Percentiles rank a stretch among this genome's conserved stretches.
Evolutionary conservation across 2,797 vertebrate species (phyloP).

Genomic region (Hypotaenidia okinawae): DNA sequence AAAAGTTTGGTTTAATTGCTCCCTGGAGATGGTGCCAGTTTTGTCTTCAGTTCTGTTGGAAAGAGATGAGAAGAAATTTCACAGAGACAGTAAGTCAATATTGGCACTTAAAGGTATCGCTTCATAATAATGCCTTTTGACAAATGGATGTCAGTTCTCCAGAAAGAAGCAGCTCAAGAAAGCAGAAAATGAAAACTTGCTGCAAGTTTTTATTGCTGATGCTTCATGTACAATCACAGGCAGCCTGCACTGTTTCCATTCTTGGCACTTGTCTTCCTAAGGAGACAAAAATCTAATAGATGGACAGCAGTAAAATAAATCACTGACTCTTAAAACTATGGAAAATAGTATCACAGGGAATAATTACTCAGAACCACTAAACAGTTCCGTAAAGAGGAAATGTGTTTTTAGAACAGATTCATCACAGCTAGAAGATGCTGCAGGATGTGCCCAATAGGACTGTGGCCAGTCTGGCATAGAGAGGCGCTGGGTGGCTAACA

Average conservation of each 20-base stretch:
- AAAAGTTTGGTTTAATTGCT: conserved; percentile 47
- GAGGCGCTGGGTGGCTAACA: not conserved
- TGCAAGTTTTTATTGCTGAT: conserved; percentile 21
- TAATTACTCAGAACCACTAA: conserved; percentile 49
- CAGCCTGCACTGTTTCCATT: not conserved
- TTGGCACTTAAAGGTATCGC: not conserved
- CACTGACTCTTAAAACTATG: conserved; percentile 18
- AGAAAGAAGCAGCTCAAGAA: conserved; percentile 45
- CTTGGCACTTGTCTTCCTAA: not conserved
- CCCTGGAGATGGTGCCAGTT: not conserved
- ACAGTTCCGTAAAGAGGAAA: conserved; percentile 23
- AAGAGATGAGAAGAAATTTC: conserved; percentile 48
- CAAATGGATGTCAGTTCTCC: conserved; percentile 41
- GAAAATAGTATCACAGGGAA: conserved; percentile 42
- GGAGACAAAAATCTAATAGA: conserved; percentile 25
- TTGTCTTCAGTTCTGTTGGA: not conserved
- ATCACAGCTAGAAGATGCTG: not conserved
- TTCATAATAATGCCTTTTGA: conserved; percentile 55
- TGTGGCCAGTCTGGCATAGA: not conserved
- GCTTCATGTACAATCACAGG: not conserved
- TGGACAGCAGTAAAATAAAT: conserved; percentile 45
- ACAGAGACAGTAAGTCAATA: conserved; percentile 41
- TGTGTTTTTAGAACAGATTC: not conserved
- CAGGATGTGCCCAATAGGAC: not conserved
- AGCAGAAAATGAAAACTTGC: conserved; percentile 54